Percentiles rank a stretch among this genome's conserved stretches.
Conservation (phyloP, 2,797 vertebrate species). For the Clarias laeviceps region DNA sequence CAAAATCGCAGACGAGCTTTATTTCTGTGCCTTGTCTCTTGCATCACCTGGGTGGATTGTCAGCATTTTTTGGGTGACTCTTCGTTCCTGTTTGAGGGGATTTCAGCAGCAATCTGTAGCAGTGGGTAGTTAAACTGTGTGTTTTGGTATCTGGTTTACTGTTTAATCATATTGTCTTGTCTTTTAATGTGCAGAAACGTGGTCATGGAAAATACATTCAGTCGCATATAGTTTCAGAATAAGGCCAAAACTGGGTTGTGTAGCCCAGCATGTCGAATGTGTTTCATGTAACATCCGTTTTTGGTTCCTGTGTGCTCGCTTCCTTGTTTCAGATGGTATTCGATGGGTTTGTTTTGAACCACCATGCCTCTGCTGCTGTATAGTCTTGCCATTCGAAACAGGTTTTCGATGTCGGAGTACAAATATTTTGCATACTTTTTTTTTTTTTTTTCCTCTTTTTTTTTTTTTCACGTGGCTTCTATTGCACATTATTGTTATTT, state of each 20-base stretch:
- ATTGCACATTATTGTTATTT: background rate
- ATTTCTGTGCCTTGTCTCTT: conserved; percentile 1
- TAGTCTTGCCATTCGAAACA: background rate
- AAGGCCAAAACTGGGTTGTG: background rate
- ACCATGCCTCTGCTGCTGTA: background rate
- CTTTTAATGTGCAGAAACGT: background rate
- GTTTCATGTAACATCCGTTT: conserved; percentile 16
- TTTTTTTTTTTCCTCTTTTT: background rate
- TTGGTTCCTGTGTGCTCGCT: conserved; percentile 10
- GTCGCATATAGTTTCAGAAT: background rate
- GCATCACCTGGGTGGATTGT: background rate
- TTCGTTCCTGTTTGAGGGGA: background rate
- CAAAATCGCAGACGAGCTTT: background rate
- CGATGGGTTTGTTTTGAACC: background rate
- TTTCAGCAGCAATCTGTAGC: background rate
- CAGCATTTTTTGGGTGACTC: background rate
- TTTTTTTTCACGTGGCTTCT: background rate
- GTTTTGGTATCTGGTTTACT: background rate
- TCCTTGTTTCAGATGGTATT: conserved; percentile 13
- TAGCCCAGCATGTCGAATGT: background rate
- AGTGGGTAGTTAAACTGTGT: background rate
- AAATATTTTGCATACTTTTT: background rate
- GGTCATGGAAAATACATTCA: background rate
- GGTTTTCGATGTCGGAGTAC: background rate
- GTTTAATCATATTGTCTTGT: background rate